Base-by-base conservation (phyloP, 2,113 vertebrate species). In the Vulpes ferrilata region DNA sequence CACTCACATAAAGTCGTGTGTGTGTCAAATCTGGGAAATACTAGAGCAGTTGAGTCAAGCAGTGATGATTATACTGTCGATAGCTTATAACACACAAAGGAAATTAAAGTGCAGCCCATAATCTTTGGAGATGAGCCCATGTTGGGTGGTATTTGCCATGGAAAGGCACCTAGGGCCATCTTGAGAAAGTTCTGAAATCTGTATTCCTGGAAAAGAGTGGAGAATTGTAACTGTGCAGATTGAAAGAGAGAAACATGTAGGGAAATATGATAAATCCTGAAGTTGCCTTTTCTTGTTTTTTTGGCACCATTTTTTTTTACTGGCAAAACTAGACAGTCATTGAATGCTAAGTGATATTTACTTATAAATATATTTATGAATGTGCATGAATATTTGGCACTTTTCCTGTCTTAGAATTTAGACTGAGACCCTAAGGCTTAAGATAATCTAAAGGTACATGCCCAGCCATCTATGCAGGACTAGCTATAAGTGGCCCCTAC, bases 281-380 rank as follows among this genome's bases (percentile, higher is more conserved):
- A 19, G 22, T 53, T 22, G 6, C 23, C 1, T 69, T 30, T 69
- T 81, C 11, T 27, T 35, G 23, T 17, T 16, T 35, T 85, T 88
- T 81, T 11, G 69, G 84, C 51, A 69, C 48, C 82, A 8, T 74
- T 90, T 88, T 73, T 73, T 86, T 90, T 80, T 65, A 90, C 35
- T 95, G 60, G 69, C 74, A 94, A 87, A 95, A 88, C 71, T 88
- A 97, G 69, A 64, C 38, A 90, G 48, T 13, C 27, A 84, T 9
- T 85, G 76, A 92, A 94, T 88, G 69, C 73, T 88, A 90, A 90
- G n/a, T n/a, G 57, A 25, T 59, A 74, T 43, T 96, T 91, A n/a
- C 38, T 94, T 83, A 64, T 90, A 59, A 74, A 84, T 95, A n/a
- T 69, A 84, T 60, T 92, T 91, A 16, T 89, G 79, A 95, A 82